Evolutionary conservation across 2,888 invertebrate genomes (phyloP), one percentile per base, ranked within the genome.

Genomic region (Philaethria dido): DNA sequence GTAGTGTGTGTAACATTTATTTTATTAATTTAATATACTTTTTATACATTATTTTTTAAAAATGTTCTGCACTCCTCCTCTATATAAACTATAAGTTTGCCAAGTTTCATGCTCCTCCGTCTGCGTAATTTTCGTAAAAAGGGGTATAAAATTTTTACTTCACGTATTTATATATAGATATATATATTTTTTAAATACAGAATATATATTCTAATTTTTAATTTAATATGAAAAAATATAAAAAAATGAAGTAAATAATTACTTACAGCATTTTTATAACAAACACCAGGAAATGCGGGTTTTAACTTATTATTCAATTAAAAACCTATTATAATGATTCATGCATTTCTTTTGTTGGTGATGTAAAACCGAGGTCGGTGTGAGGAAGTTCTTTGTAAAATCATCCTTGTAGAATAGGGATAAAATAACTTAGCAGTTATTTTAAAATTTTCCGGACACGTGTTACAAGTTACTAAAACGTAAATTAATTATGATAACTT

Each of bases 331-430:
- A 5, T 18, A n/a, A 25, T 25, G 57, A 59, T 25, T 59, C 57
- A 59, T 57, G n/a, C 25, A 25, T 42, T 57, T 57, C 45, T 45
- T 48, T 54, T n/a, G 55, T 55, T 18, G 25, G 36, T 36, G n/a
- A 2, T 36, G 59, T 59, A 59, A 25, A 55, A 45, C 44, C 44
- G 54, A 63, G 63, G 63, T 44, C 29, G 18, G 4, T 55, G 22
- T 55, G 8, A 63, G 63, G 55, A 63, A 63, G 45, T 33, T 45
- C 22, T 45, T 52, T 36, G n/a, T 33, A 52, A 45, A 45, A 63
- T 36, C 6, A 22, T 25, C 25, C 22, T 44, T 16, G 42, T 16
- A 3, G 16, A 59, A 25, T 29, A 42, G 59, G 42, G 22, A 59
- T 16, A 25, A 29, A 22, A 25, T 42, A n/a, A 25, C 39, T n/a